Percentiles rank a stretch among this genome's conserved stretches.
Conservation (phyloP, 2,888 invertebrate genomes). For the Hermaeophaga mercurialis region DNA sequence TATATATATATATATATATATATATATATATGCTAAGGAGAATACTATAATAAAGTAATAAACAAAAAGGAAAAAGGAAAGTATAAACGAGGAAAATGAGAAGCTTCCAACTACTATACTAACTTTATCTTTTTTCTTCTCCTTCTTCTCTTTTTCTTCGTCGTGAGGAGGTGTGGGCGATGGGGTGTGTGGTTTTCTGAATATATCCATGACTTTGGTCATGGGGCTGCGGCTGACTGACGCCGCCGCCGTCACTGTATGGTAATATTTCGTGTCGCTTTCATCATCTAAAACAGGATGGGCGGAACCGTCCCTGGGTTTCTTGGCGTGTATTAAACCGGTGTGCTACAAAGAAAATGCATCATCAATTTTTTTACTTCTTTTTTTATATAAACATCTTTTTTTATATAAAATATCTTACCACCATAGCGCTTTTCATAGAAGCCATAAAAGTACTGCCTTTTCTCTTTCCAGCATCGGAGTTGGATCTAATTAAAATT, state of each 20-base stretch:
- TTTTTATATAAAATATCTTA: slow-evolving; percentile 49
- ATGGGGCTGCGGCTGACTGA: slow-evolving; percentile 76
- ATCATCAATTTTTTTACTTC: too few relatives aligned
- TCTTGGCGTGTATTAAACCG: slow-evolving; percentile 58
- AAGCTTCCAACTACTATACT: too few relatives aligned
- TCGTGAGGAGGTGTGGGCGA: slow-evolving; percentile 54
- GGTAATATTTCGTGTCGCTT: slow-evolving; percentile 69
- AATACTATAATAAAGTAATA: too few relatives aligned
- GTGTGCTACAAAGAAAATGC: slow-evolving; percentile 61
- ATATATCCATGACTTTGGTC: slow-evolving; percentile 91
- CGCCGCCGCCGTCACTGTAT: slow-evolving; percentile 70
- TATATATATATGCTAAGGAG: too few relatives aligned
- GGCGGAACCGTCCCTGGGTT: slow-evolving; percentile 70
- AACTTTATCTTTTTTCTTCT: slow-evolving; percentile 37
- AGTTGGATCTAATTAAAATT: slow-evolving; percentile 70
- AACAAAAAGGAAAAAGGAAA: too few relatives aligned
- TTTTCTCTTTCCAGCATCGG: slow-evolving; percentile 70
- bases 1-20: too few relatives aligned
- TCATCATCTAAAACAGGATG: slow-evolving; percentile 70
- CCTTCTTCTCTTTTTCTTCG: slow-evolving; percentile 54
- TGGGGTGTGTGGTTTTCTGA: slow-evolving; percentile 78
- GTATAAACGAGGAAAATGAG: too few relatives aligned
- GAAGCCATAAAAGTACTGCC: slow-evolving; percentile 79
- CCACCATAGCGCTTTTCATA: slow-evolving; percentile 83
- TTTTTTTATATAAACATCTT: too few relatives aligned